Evolutionary conservation across 1,140 invertebrate genomes (phyloP).

Genomic region (Cyrtorhinus lividipennis): DNA sequence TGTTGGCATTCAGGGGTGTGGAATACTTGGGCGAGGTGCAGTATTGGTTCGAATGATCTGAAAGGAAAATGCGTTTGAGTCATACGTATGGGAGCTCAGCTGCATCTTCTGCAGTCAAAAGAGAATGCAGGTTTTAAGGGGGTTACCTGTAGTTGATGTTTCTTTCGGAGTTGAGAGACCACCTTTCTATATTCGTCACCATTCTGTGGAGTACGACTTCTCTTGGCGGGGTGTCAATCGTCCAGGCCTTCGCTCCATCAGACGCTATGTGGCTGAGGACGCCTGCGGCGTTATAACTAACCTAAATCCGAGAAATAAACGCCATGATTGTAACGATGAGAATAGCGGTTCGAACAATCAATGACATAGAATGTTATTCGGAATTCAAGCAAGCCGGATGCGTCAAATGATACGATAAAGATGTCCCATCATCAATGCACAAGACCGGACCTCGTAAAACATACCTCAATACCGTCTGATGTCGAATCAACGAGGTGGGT

Average conservation of each 20-base stretch:
- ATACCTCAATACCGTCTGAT: slow-evolving; percentile 87
- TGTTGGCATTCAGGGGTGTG: slow-evolving; percentile 83
- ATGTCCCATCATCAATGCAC: no score
- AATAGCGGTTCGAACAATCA: no score
- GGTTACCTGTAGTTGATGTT: slow-evolving; percentile 83
- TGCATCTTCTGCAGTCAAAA: no score
- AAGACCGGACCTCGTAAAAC: no score
- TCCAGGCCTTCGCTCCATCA: slow-evolving; percentile 76
- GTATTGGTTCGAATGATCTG: slow-evolving; percentile 74
- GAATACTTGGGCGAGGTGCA: slow-evolving; percentile 60
- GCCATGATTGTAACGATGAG: no score
- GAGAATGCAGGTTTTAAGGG: no score
- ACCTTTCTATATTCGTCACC: slow-evolving; percentile 66
- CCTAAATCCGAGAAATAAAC: no score
- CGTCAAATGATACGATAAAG: not conserved
- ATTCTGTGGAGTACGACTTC: slow-evolving; percentile 61
- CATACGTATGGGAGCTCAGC: no score
- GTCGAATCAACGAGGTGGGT: slow-evolving; percentile 64
- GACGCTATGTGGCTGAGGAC: slow-evolving; percentile 90
- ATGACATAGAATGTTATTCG: not conserved
- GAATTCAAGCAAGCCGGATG: not conserved
- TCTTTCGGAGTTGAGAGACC: slow-evolving; percentile 70
- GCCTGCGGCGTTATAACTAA: slow-evolving; percentile 92
- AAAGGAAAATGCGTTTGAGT: not conserved
- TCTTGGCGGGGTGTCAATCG: slow-evolving; percentile 48